Base-by-base conservation (phyloP, 2,113 vertebrate genomes). In the Sinosuthora webbiana region DNA sequence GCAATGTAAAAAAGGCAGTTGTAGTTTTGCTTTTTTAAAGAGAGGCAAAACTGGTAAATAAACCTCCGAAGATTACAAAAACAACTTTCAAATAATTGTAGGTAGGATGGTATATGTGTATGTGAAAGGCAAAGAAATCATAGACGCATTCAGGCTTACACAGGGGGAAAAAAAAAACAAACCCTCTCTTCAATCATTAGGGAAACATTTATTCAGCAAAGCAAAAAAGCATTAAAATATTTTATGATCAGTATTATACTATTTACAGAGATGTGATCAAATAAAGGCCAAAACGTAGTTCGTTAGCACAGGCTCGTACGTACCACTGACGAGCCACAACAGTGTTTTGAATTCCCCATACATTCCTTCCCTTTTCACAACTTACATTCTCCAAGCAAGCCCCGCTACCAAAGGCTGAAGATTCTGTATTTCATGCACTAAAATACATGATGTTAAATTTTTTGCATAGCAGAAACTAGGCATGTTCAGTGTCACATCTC, bases 141-240 rank as follows among this genome's bases (percentile, higher is more conserved):
- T 5, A 91, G 52, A 64, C 0, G 4, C 78, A 45, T 59, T 94
- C 73, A 82, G 47, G 50, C 60, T 94, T 82, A 70, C 19, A 42
- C 3, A 47, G 33, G 42, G 52, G 7, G 1, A 4, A 24, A 60
- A 60, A 60, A 60, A 60, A 41, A 19, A 1, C 31, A n/a, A 30
- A 0, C 2, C 16, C 33, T 67, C 65, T 89, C 73, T 90, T 64
- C 92, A 94, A 94, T 65, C 52, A 88, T 89, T 90, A 81, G 44
- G 82, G 65, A 89, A 95, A 94, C 52, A 95, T 79, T 96, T 90
- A 82, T 90, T 97, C 56, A 70, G 78, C 70, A 89, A 93, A 94
- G 33, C 56, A 92, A 95, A 95, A 90, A 80, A 92, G 52, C 77
- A 93, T 87, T 94, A 83, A 89, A 91, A 84, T 95, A 81, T 92